Conservation (phyloP, 2,888 invertebrate genomes). For the Didymodactylos carnosus region DNA sequence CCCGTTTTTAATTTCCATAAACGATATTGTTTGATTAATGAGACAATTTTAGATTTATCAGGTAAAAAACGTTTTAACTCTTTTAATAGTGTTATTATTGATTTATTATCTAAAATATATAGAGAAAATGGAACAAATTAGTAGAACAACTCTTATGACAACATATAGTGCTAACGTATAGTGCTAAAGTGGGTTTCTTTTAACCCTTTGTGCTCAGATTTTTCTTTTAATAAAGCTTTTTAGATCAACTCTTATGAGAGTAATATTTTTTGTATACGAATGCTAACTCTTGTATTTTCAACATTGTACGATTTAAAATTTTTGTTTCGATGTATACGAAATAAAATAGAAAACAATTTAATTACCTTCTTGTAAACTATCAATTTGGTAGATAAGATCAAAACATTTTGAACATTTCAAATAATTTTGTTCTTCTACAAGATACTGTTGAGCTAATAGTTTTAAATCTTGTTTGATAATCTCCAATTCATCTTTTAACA, state of each 20-base stretch:
- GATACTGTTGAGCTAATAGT: not conserved
- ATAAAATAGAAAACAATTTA: no score
- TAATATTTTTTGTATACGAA: no score
- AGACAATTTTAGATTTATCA: not conserved
- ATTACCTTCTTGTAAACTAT: no score
- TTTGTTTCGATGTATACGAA: no score
- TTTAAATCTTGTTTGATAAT: not conserved
- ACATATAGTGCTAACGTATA: no score
- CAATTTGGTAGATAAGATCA: not conserved
- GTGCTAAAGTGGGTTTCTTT: no score
- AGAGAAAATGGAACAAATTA: not conserved
- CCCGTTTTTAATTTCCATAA: conserved; percentile 22
- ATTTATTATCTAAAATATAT: not conserved
- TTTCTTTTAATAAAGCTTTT: no score
- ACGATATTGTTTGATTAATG: not conserved
- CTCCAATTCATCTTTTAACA: not conserved
- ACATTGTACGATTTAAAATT: no score
- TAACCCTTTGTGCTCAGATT: no score
- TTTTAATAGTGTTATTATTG: not conserved
- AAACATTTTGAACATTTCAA: not conserved
- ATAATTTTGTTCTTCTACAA: not conserved
- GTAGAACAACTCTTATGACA: not conserved
- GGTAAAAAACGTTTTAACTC: not conserved
- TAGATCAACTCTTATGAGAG: no score
- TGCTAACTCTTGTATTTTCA: no score